These are phyloP conservation scores for Agrilus mali DNA, from an alignment of 2,888 invertebrate species.

Conservation along the genomic window DNA sequence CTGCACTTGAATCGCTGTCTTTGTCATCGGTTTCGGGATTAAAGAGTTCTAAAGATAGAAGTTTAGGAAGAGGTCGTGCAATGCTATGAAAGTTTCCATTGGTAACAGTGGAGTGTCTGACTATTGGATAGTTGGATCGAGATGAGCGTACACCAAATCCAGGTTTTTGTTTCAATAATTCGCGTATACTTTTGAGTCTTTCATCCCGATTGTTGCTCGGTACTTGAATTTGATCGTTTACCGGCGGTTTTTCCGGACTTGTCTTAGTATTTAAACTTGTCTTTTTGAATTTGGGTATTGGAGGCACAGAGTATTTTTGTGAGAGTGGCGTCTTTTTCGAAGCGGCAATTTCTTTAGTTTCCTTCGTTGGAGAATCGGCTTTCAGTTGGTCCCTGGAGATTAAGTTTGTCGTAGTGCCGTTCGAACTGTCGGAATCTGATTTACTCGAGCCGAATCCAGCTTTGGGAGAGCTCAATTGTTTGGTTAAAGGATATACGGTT, in stretches of 20 bases:
- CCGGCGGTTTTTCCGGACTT: constrained; percentile 18
- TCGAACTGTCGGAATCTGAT: constrained; percentile 16
- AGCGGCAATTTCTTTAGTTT: constrained; percentile 13
- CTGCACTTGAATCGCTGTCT: constrained; percentile 79
- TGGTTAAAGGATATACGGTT: constrained; percentile 42
- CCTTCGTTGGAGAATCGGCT: constrained; percentile 16
- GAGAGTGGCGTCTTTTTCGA: constrained; percentile 15
- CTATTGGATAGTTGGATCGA: constrained; percentile 52
- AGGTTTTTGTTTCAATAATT: constrained; percentile 56
- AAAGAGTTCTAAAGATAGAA: constrained; percentile 71
- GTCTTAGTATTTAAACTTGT: constrained; percentile 20
- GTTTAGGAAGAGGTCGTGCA: constrained; percentile 57
- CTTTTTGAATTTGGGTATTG: constrained; percentile 30
- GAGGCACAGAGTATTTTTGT: constrained; percentile 30
- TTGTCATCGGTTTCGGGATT: constrained; percentile 85
- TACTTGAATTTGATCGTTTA: constrained; percentile 7
- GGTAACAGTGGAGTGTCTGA: constrained; percentile 49
- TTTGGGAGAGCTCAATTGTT: constrained; percentile 47
- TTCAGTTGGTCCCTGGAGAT: constrained; percentile 25
- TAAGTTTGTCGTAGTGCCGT: constrained; percentile 38
- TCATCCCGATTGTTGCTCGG: constrained; percentile 45
- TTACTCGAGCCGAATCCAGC: constrained; percentile 29
- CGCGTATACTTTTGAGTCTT: constrained; percentile 56
- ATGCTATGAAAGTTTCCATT: constrained; percentile 45
- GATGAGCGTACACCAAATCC: constrained; percentile 44